These are phyloP conservation scores for Rhadinocentrus ornatus DNA, from an alignment of 2,797 vertebrate genomes.

Conservation along the genomic window DNA sequence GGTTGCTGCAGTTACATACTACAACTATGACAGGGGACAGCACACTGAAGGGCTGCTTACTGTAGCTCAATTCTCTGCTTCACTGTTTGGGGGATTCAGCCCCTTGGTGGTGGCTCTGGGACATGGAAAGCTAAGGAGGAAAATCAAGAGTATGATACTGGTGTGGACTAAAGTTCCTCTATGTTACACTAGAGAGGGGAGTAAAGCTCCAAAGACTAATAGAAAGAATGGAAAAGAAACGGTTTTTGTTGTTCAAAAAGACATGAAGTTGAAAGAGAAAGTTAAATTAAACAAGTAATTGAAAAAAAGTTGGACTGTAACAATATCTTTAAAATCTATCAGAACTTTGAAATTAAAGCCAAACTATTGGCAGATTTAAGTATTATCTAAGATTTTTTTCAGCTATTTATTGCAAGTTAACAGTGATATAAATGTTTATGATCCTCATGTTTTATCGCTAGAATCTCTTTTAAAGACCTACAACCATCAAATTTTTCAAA, in stretches of 20 bases:
- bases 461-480: background rate
- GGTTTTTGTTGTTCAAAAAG: slow-evolving; percentile 54
- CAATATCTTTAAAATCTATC: background rate
- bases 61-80: slow-evolving; percentile 83
- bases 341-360: background rate
- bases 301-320: background rate
- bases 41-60: slow-evolving; percentile 79
- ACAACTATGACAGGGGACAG: slow-evolving; percentile 81
- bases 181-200: slow-evolving; percentile 14
- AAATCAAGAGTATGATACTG: slow-evolving; percentile 67
- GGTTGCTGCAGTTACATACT: slow-evolving; percentile 84
- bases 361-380: background rate
- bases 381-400: background rate
- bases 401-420: background rate
- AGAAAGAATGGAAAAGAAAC: slow-evolving; percentile 35
- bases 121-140: slow-evolving; percentile 83
- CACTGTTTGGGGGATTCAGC: slow-evolving; percentile 85
- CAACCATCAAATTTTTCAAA: background rate
- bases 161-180: slow-evolving; percentile 40
- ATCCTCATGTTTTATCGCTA: background rate
- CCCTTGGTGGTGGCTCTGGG: slow-evolving; percentile 85
- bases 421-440: background rate
- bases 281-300: slow-evolving; percentile 35
- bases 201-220: slow-evolving; percentile 20
- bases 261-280: slow-evolving; percentile 16